Base-by-base conservation (phyloP, 2,113 vertebrate genomes). In the Azemiops feae region DNA sequence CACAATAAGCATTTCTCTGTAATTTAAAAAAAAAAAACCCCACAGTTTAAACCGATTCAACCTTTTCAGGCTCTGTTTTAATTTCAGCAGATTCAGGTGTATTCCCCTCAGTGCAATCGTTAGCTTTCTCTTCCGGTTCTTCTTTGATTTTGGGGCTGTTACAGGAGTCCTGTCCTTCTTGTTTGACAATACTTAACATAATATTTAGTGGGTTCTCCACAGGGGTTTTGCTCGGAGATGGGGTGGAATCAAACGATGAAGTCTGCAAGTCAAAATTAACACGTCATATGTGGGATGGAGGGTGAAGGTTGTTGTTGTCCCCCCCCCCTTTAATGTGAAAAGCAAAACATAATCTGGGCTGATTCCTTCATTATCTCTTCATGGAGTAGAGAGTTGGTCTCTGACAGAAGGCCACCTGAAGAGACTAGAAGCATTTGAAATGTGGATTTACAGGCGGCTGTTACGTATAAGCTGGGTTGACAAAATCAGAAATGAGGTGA, bases 161-260 rank as follows among this genome's bases (percentile, higher is more conserved):
- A 96, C 97, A 97, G 12, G 98, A 94, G 43, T 98, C 98, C 74
- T 96, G 97, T n/a, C 97, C 95, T 93, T 98, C 98, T 7, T 98
- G 97, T 97, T 99, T 99, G 22, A 99, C 95, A 96, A 98, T 97
- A 97, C 97, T 96, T 96, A 98, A 97, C 96, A 99, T 98, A 93
- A 97, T 96, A 95, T 98, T 98, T 97, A 99, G 98, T 91, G 99
- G 99, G 89, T 99, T 99, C 94, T 99, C 99, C 39, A 98, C 95
- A 27, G 98, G 98, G 94, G 98, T 97, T 97, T 99, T 99, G 97
- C 97, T 99, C 93, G 99, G 99, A 69, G 99, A 99, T 1, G 99
- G 99, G 4, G 99, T 99, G 95, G 97, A 97, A 88, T 99, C 99
- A 54, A 99, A 99, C 10, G 98, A 99, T 18, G 98, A 99, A 14